A percentile compares a stretch with the other conserved stretches of the same genome.
These are phyloP conservation scores for Psittacula echo DNA, from an alignment of 2,797 vertebrate genomes.

Conservation along the genomic window DNA sequence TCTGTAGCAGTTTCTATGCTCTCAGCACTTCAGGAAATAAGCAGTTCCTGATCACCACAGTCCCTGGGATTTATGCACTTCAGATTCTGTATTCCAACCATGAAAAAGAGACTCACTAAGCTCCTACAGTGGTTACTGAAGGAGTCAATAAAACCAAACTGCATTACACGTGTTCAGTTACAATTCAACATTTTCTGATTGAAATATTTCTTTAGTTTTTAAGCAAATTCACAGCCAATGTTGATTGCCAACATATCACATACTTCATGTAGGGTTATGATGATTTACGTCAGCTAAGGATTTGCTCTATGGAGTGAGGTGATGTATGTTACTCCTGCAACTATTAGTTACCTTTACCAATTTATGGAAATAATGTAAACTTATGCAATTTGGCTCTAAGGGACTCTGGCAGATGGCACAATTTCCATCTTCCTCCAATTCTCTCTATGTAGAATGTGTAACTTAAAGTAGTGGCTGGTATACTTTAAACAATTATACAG, in stretches of 20 bases:
- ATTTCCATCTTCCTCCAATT: not conserved
- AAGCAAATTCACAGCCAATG: not conserved
- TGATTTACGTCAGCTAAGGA: not conserved
- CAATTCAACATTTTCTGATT: fast-evolving
- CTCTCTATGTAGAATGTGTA: not conserved
- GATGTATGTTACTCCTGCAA: not conserved
- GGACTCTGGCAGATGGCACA: not conserved
- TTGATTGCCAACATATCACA: not conserved
- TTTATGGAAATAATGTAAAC: not conserved
- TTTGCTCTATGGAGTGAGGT: not conserved
- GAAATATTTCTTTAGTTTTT: not conserved
- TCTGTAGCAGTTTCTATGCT: not conserved
- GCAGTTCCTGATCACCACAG: not conserved
- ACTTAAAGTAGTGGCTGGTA: not conserved
- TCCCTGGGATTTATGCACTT: not conserved
- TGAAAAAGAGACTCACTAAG: not conserved
- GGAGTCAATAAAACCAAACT: not conserved
- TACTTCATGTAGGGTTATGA: not conserved
- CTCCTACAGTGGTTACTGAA: not conserved
- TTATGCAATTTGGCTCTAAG: not conserved
- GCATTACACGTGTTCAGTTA: not conserved
- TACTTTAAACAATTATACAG: not conserved
- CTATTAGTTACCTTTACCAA: not conserved
- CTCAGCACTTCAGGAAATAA: not conserved
- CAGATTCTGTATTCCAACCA: not conserved